phyloP scores from a whole-genome alignment of 1,140 invertebrate genomes.

The Heliconius eleuchia region DNA sequence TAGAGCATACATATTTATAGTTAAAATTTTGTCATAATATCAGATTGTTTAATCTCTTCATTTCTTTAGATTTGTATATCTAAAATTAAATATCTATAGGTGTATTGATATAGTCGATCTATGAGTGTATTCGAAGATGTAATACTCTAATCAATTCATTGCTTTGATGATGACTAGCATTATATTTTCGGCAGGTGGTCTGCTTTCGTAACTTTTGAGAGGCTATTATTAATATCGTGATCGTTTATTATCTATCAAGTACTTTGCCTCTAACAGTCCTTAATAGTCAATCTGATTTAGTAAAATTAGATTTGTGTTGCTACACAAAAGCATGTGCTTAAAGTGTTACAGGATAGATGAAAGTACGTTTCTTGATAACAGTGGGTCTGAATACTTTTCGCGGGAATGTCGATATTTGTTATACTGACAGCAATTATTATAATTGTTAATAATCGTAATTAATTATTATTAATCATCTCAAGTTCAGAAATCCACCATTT shows the following conservation, averaged over 20 bases:
- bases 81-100: background rate
- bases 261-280: background rate
- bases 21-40: background rate
- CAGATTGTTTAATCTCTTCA: too few relatives aligned
- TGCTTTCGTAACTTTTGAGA: constrained; percentile 24
- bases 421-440: too few relatives aligned
- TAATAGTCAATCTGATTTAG: background rate
- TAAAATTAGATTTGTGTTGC: background rate
- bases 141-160: constrained; percentile 4
- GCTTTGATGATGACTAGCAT: constrained; percentile 22
- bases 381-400: too few relatives aligned
- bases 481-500: too few relatives aligned
- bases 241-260: constrained; percentile 13
- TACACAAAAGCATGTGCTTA: too few relatives aligned
- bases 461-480: too few relatives aligned
- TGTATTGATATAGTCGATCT: background rate
- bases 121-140: background rate
- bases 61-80: background rate
- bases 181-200: constrained; percentile 38
- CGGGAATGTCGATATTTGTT: too few relatives aligned
- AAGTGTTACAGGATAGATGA: too few relatives aligned
- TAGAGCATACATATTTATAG: too few relatives aligned
- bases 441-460: too few relatives aligned
- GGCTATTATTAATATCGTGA: constrained; percentile 37
- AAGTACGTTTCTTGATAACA: too few relatives aligned